Percentiles rank a stretch among this genome's conserved stretches.
These are phyloP conservation scores for Pterophyllum scalare DNA, from an alignment of 2,113 vertebrate species.

Conservation along the genomic window DNA sequence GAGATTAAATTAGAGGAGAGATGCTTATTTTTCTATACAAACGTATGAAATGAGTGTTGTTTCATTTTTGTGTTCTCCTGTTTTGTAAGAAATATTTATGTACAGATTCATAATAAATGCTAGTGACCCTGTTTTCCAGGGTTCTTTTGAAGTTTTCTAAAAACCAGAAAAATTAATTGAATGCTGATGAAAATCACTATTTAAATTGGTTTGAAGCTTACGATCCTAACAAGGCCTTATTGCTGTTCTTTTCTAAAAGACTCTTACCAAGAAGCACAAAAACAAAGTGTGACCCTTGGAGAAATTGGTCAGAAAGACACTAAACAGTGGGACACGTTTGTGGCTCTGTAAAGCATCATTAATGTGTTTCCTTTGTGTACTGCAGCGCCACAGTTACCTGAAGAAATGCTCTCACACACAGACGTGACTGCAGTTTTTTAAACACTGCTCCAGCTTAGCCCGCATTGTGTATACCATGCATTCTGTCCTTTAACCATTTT, in stretches of 20 bases:
- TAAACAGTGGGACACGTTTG: slow-evolving; percentile 48
- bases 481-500: slow-evolving; percentile 59
- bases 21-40: slow-evolving; percentile 84
- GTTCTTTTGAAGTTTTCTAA: slow-evolving; percentile 79
- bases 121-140: slow-evolving; percentile 79
- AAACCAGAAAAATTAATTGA: slow-evolving; percentile 66
- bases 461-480: slow-evolving; percentile 61
- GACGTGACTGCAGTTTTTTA: slow-evolving; percentile 14
- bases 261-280: slow-evolving; percentile 75
- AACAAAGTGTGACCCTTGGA: slow-evolving; percentile 48
- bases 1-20: slow-evolving; percentile 51
- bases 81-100: slow-evolving; percentile 85
- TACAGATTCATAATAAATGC: slow-evolving; percentile 79
- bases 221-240: slow-evolving; percentile 77
- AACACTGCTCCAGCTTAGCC: slow-evolving; percentile 26
- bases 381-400: neutral
- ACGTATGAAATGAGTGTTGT: slow-evolving; percentile 65
- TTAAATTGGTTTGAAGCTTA: slow-evolving; percentile 78
- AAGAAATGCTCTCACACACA: neutral
- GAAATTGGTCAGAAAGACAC: slow-evolving; percentile 61
- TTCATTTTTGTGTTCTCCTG: slow-evolving; percentile 71
- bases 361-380: slow-evolving; percentile 11
- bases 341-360: slow-evolving; percentile 14
- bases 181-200: slow-evolving; percentile 61
- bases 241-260: slow-evolving; percentile 68